Evolutionary conservation across 2,888 invertebrate genomes (phyloP), one percentile per base, ranked within the genome.

Genomic region (Drosophila picticornis): DNA sequence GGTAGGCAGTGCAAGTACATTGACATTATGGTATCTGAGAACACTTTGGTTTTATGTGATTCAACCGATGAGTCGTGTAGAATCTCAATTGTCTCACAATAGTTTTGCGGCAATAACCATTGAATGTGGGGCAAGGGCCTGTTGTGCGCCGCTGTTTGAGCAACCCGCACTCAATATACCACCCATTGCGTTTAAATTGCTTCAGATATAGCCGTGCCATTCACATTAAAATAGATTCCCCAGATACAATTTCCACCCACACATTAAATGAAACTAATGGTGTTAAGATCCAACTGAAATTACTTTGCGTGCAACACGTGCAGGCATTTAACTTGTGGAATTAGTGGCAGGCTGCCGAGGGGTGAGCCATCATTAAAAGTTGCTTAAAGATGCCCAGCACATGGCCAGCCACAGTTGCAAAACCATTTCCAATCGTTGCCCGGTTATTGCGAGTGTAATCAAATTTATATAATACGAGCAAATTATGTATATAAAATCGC

Each of bases 131-230:
- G 36, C 36, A 1, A 3, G 38, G 36, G 27, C n/a, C 16, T 31
- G 29, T 9, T 16, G 36, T 36, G 29, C 3, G 22, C 4, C 22
- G 22, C 22, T 16, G 46, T 32, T 53, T 57, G 25, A 46, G 56
- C 51, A 64, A 52, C 55, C 62, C 51, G 38, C 63, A 75, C 63
- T 77, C 53, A 56, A 63, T 56, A 32, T 32, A 62, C 88, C 85
- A 68, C 84, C 88, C 75, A 75, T 64, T 67, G 83, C 59, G 83
- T 19, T 51, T 40, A 56, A 84, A 84, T 79, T 67, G 81, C 60
- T 71, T 72, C 46, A 25, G 69, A 67, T 81, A 80, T 80, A 67
- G 64, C 67, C 59, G 13, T 65, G 34, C 58, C 55, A 73, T 63
- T 67, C 70, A 48, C 73, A 74, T 77, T 81, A 67, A 80, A 74